phyloP scores from a whole-genome alignment of 2,797 vertebrate genomes.

The Apogon hyalosoma region DNA sequence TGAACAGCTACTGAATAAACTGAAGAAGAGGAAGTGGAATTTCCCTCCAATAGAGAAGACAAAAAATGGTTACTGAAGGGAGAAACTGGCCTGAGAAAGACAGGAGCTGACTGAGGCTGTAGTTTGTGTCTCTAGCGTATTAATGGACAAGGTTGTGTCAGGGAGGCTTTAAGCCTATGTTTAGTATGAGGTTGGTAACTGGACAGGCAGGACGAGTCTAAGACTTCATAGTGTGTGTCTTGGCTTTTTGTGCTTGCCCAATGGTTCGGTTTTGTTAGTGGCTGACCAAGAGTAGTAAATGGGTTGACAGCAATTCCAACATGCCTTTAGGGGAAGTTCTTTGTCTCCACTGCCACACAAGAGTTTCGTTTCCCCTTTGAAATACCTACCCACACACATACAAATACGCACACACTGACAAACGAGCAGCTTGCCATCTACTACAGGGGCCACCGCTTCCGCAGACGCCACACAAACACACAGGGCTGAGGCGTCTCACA shows the following conservation, averaged over 20 bases:
- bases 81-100: conserved; percentile 29
- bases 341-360: conserved; percentile 60
- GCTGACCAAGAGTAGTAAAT: conserved; percentile 52
- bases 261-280: conserved; percentile 47
- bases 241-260: conserved; percentile 37
- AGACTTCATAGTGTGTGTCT: conserved; percentile 26
- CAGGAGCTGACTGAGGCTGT: conserved; percentile 26
- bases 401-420: conserved; percentile 44
- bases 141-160: conserved; percentile 38
- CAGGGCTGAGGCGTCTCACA: conserved; percentile 57
- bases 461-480: conserved; percentile 62
- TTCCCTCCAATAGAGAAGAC: conserved; percentile 14
- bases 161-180: conserved; percentile 19
- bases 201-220: conserved; percentile 31
- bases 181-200: conserved; percentile 18
- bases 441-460: conserved; percentile 45
- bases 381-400: conserved; percentile 46
- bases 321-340: conserved; percentile 56
- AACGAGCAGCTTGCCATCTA: conserved; percentile 40
- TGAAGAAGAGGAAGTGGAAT: conserved; percentile 25
- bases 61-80: conserved; percentile 24
- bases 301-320: conserved; percentile 57
- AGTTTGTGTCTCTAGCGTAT: conserved; percentile 18
- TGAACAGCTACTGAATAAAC: conserved; percentile 55
- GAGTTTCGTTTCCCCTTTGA: conserved; percentile 68